phyloP scores from a whole-genome alignment of 1,140 invertebrate genomes.

The Conus ventricosus region DNA sequence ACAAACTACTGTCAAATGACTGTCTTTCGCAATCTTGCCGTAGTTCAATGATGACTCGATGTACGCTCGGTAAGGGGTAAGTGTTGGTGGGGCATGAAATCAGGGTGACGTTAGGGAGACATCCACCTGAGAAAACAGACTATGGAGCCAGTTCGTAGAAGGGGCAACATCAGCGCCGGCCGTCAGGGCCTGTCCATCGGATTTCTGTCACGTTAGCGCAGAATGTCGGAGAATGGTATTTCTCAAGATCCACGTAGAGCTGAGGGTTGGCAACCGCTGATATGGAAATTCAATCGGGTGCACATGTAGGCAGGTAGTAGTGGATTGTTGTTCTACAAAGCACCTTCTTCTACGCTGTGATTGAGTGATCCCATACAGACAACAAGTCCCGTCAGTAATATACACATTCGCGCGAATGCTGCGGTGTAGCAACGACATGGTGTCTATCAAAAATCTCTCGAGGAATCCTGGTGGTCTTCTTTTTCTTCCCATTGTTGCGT shows the following conservation, averaged over 20 bases:
- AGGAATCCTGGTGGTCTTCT: background rate
- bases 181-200: background rate
- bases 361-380: background rate
- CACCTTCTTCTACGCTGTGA: background rate
- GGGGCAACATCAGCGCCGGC: background rate
- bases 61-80: conserved; percentile 11
- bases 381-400: background rate
- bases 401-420: background rate
- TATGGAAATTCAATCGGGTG: background rate
- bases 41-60: background rate
- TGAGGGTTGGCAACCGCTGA: no score
- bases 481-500: background rate
- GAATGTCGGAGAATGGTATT: background rate
- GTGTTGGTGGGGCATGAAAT: background rate
- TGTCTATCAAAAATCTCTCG: no score
- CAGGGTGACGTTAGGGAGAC: conserved; percentile 11
- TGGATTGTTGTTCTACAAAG: background rate
- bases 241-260: no score
- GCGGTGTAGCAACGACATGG: conserved; percentile 18
- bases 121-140: no score
- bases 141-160: background rate
- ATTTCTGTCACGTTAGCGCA: no score
- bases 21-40: background rate
- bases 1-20: background rate
- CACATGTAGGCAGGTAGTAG: no score